These are phyloP conservation scores for Sphaeridia pumilis DNA, from an alignment of 2,888 invertebrate genomes.

Conservation along the genomic window DNA sequence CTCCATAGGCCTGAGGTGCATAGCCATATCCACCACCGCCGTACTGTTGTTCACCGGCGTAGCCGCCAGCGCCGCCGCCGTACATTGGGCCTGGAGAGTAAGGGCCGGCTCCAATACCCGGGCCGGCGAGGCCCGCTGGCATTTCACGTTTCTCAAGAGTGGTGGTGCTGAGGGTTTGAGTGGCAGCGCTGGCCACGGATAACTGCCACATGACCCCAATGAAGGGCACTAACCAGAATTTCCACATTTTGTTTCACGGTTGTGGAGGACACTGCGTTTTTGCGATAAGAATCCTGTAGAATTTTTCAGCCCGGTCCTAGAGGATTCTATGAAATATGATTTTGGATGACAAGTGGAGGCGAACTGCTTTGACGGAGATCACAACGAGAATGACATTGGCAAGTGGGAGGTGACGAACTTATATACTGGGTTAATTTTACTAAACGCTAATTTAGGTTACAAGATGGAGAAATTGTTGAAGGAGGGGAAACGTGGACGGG, in stretches of 20 bases:
- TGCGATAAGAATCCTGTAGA: neutral
- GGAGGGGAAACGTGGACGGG: too few species aligned
- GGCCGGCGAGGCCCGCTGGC: conserved; percentile 2
- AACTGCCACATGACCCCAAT: neutral
- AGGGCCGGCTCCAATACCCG: conserved; percentile 9
- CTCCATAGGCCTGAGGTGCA: neutral
- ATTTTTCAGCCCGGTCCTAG: neutral
- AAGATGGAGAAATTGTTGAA: too few species aligned
- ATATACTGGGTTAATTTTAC: too few species aligned
- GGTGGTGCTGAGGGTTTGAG: too few species aligned
- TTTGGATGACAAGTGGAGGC: too few species aligned
- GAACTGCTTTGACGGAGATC: too few species aligned
- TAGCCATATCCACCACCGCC: neutral
- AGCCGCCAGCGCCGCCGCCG: neutral
- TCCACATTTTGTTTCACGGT: neutral
- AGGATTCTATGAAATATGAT: too few species aligned
- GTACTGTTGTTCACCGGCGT: neutral
- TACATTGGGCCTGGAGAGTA: neutral
- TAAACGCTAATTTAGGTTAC: too few species aligned
- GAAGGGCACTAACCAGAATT: neutral
- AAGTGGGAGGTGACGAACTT: too few species aligned
- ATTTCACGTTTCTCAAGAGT: conserved; percentile 9
- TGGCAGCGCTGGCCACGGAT: neutral
- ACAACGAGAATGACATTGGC: too few species aligned
- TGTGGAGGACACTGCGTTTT: neutral